Base-by-base conservation (phyloP, 2,797 vertebrate genomes). In the Chloroceryle inda region DNA sequence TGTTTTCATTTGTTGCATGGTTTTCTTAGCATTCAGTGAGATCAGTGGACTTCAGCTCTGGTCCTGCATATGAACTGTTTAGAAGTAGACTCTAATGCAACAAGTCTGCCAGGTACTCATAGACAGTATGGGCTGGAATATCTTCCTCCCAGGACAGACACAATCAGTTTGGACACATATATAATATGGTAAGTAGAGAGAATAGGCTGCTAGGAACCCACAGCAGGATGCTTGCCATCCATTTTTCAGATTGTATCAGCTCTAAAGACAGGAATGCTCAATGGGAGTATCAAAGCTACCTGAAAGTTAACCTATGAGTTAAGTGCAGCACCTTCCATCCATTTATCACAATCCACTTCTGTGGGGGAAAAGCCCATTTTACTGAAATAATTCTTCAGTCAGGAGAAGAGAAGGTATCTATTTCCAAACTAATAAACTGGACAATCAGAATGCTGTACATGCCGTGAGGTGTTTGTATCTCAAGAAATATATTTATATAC, bases 311-410 rank as follows among this genome's bases (percentile, higher is more conserved):
- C 18, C 33, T 10, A 13, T 45, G 16, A 81, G 53, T 73, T 84
- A 94, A 69, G 31, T 81, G 37, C 58, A 73, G 26, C 14, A 49
- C 40, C 81, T 71, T 80, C 58, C 68, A 56, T 40, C 16, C 14
- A 47, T 91, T 77, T 74, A 61, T 58, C 56, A 71, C 59, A 69
- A 89, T 31, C 18, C 58, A 50, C 29, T 89, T 88, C 74, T 80
- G 23, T 6, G 66, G 5, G 16, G 62, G 8, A 71, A 89, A 95
- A 87, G 33, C 58, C 7, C n/a, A 31, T 84, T 94, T 93, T 88
- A 83, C 23, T 59, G 78, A 84, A 97, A 94, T 63, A 66, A 66
- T 58, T 78, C 17, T 96, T 93, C 56, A 61, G 61, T 50, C 55
- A 49, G 49, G 10, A 88, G 74, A 85, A 84, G 74, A 56, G 13